Evolutionary conservation across 1,140 invertebrate species (phyloP), one percentile per base, ranked within the genome.

Genomic region (Drosophila parabipectinata): DNA sequence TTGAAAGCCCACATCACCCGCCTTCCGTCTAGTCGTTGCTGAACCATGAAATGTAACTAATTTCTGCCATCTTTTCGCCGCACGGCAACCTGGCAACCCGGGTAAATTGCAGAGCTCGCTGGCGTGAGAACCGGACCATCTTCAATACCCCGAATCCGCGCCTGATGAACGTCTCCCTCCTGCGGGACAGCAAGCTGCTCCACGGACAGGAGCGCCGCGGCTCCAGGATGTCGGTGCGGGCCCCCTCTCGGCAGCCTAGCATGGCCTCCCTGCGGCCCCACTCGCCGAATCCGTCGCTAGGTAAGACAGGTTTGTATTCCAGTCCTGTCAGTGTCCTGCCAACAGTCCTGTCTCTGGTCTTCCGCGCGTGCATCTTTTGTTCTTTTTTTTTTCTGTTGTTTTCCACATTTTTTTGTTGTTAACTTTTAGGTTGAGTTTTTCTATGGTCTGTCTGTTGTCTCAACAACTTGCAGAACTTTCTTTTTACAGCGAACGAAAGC

Each of bases 81-180:
- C 8, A 34, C 18, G 14, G 14, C 41, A 15, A 18, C 41, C 44
- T 24, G 15, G 44, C 15, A 47, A 44, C 48, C 24, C 34, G 34
- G 34, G 9, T 54, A 14, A 26, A 47, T 76, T 58, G 7, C 93
- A 98, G 97, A 91, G 97, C 97, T 18, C 94, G 97, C 79, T 98
- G 97, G 96, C 94, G 96, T 72, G 97, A 98, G 87, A 98, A 97
- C 92, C 94, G 97, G 2, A 97, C 97, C 15, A 98, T 98, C 83
- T 98, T 98, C 93, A 98, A 98, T 90, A 98, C 97, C 28, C 97
- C 97, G n/a, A 98, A 98, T 90, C 97, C 97, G 18, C 94, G 96
- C 37, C 92, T 97, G 87, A 97, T 97, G 96, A 97, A 97, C 90
- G 96, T 97, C 9, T 97, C 96, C 3, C 91, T 97, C 64, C 92